These are phyloP conservation scores for Ataeniobius toweri DNA, from an alignment of 2,797 vertebrate species.

Conservation along the genomic window DNA sequence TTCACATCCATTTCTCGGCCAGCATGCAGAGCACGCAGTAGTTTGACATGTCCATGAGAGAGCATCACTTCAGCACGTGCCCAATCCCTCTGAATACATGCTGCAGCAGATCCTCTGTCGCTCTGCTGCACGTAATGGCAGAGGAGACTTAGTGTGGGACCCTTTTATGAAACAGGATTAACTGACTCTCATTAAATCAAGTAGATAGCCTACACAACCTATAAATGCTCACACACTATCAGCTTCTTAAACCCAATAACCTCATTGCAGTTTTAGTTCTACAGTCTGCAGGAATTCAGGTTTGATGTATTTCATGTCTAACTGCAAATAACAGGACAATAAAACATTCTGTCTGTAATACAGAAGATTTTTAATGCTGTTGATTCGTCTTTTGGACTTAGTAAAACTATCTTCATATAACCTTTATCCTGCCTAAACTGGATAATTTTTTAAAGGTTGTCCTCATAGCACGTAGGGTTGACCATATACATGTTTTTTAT, in stretches of 20 bases:
- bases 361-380: no score
- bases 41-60: conserved; percentile 33
- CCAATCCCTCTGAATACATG: conserved; percentile 29
- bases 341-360: no score
- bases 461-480: no score
- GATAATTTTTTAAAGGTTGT: no score
- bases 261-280: conserved; percentile 21
- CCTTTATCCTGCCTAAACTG: no score
- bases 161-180: conserved; percentile 73
- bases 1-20: conserved; percentile 11
- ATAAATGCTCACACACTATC: conserved; percentile 62
- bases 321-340: conserved; percentile 9
- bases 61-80: conserved; percentile 52
- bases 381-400: no score
- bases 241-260: conserved; percentile 43
- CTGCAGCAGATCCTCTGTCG: conserved; percentile 46
- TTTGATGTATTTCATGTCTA: conserved; percentile 24
- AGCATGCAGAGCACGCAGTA: conserved; percentile 7
- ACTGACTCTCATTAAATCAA: conserved; percentile 72
- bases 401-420: no score
- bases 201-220: conserved; percentile 59
- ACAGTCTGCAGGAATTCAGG: conserved; percentile 15
- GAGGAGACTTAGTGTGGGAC: conserved; percentile 48
- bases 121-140: conserved; percentile 52
- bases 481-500: no score